A percentile compares a stretch with the other conserved stretches of the same genome.
phyloP scores from a whole-genome alignment of 2,113 vertebrate species.

The Nothobranchius kuhntae region DNA sequence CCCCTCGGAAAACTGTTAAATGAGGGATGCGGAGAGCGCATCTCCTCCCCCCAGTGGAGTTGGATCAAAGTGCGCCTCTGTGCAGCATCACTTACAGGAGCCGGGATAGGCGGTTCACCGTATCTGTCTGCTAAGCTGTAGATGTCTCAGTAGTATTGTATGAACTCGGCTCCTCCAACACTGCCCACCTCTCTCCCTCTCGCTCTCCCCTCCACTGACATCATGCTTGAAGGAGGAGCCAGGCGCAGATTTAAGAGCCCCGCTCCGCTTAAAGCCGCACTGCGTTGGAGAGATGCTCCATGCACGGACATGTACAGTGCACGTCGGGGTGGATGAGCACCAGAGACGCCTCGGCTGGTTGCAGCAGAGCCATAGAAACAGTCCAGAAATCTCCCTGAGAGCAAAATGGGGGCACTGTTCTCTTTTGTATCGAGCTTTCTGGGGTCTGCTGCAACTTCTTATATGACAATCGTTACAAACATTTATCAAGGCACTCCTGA shows the following conservation, averaged over 20 bases:
- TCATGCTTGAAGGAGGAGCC: constrained; percentile 77
- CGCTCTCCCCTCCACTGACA: constrained; percentile 77
- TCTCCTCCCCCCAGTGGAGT: constrained; percentile 71
- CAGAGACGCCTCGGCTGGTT: constrained; percentile 46
- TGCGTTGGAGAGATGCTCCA: constrained; percentile 69
- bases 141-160: constrained; percentile 83
- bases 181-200: constrained; percentile 77
- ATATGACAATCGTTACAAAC: too few species aligned
- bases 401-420: constrained; percentile 81
- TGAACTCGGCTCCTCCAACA: constrained; percentile 79
- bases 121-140: constrained; percentile 78
- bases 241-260: constrained; percentile 71
- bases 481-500: too few species aligned
- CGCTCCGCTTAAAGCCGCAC: constrained; percentile 81
- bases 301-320: constrained; percentile 36
- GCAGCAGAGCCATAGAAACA: constrained; percentile 23
- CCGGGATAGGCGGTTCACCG: constrained; percentile 75
- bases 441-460: too few species aligned
- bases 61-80: constrained; percentile 79
- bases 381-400: constrained; percentile 62
- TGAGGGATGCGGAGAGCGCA: constrained; percentile 65
- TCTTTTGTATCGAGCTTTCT: constrained; percentile 50
- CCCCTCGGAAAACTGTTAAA: constrained; percentile 46
- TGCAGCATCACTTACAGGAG: constrained; percentile 81
- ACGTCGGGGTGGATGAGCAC: constrained; percentile 34